Evolutionary conservation across 2,888 invertebrate genomes (phyloP).

Genomic region (Omphaloscelis lunosa): DNA sequence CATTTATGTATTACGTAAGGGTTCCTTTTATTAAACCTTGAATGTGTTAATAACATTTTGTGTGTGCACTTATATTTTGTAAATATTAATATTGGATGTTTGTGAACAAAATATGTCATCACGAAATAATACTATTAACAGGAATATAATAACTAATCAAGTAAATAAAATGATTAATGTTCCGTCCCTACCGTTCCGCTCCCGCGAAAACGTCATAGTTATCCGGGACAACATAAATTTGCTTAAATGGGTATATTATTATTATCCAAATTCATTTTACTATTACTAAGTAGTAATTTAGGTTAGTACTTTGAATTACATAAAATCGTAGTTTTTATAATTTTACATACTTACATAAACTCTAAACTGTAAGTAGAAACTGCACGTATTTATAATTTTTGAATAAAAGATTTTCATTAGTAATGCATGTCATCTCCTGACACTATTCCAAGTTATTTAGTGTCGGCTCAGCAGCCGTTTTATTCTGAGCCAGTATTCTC

Average conservation of each 20-base stretch:
- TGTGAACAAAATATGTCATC: neutral
- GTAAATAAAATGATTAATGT: conserved; percentile 10
- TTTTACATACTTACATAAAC: neutral
- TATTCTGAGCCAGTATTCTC: neutral
- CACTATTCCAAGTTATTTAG: neutral
- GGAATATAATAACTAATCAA: neutral
- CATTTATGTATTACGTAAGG: neutral
- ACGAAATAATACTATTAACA: neutral
- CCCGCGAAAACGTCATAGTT: neutral
- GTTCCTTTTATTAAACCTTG: conserved; percentile 30
- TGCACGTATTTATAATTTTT: neutral
- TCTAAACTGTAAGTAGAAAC: no score
- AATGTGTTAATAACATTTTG: conserved; percentile 24
- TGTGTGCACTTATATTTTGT: neutral
- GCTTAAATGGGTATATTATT: neutral
- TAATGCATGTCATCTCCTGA: neutral
- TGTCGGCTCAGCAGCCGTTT: no score
- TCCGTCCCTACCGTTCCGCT: neutral
- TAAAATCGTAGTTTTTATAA: neutral
- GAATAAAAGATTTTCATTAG: neutral
- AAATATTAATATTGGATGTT: neutral
- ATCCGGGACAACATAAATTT: neutral
- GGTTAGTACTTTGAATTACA: no score
- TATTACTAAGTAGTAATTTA: neutral
- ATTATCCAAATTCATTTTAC: neutral